phyloP scores from a whole-genome alignment of 2,113 vertebrate genomes.

The Apodemus sylvaticus region DNA sequence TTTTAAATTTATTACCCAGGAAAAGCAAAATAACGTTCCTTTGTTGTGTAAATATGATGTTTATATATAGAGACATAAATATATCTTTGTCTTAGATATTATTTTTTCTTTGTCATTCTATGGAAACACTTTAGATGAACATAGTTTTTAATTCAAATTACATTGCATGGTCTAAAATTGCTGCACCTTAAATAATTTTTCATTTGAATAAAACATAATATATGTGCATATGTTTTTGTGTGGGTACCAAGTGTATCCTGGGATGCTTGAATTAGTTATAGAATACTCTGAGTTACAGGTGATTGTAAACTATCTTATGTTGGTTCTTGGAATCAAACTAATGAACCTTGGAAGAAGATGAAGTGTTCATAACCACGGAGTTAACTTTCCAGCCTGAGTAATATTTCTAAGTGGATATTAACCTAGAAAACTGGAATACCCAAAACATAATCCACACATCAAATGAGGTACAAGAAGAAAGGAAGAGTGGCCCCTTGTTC shows the following conservation, averaged over 20 bases:
- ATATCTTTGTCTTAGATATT: not conserved
- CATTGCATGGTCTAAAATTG: not conserved
- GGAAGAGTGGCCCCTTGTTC: too few species aligned
- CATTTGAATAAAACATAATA: not conserved
- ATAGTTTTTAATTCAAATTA: not conserved
- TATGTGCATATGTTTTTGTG: not conserved
- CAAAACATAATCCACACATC: too few species aligned
- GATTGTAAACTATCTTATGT: not conserved
- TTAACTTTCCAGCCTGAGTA: not conserved
- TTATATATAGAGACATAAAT: not conserved
- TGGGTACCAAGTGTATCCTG: not conserved
- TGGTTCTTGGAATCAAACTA: not conserved
- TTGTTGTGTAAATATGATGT: not conserved
- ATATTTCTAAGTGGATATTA: too few species aligned
- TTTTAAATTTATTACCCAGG: not conserved
- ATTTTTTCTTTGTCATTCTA: not conserved
- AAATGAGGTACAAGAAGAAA: too few species aligned
- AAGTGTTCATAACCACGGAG: not conserved
- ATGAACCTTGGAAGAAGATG: not conserved
- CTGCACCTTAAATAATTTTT: not conserved
- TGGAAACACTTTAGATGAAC: not conserved
- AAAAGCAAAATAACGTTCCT: not conserved
- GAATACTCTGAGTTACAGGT: not conserved
- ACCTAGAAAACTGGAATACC: too few species aligned
- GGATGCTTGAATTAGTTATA: not conserved